Evolutionary conservation across 2,888 invertebrate species (phyloP).

Genomic region (Rhingia campestris): DNA sequence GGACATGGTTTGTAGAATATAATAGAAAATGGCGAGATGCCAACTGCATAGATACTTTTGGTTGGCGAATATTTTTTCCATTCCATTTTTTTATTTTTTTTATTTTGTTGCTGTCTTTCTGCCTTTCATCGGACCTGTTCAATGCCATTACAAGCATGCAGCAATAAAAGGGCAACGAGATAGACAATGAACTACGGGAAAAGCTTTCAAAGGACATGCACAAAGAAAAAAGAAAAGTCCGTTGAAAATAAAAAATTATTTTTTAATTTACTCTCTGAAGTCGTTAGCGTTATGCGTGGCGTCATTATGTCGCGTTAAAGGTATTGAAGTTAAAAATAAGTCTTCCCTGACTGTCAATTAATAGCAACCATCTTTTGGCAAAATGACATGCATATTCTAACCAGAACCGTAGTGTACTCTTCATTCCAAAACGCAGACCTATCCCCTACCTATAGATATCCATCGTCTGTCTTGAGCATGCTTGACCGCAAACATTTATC

Average conservation of each 20-base stretch:
- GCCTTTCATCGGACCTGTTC: constrained; percentile 40
- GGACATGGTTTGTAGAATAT: constrained; percentile 56
- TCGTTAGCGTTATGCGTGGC: no score
- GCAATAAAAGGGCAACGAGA: constrained; percentile 46
- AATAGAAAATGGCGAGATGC: constrained; percentile 72
- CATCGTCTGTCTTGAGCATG: constrained; percentile 2
- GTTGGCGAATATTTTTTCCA: constrained; percentile 4
- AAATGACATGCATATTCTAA: no score
- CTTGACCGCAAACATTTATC: constrained; percentile 51
- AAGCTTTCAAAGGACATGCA: constrained; percentile 10
- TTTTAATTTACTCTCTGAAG: no score
- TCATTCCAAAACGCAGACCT: neutral
- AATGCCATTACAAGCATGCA: constrained; percentile 46
- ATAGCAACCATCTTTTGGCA: no score
- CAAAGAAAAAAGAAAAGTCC: neutral
- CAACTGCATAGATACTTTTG: constrained; percentile 69
- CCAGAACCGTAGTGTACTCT: neutral
- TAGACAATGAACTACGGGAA: constrained; percentile 45
- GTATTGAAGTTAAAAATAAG: no score
- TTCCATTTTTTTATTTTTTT: no score
- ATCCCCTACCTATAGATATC: neutral
- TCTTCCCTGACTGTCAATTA: no score
- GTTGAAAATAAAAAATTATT: no score
- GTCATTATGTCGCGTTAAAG: no score
- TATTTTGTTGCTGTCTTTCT: neutral